These are phyloP conservation scores for Hystrix brachyura DNA, from an alignment of 2,113 vertebrate genomes.

Conservation along the genomic window DNA sequence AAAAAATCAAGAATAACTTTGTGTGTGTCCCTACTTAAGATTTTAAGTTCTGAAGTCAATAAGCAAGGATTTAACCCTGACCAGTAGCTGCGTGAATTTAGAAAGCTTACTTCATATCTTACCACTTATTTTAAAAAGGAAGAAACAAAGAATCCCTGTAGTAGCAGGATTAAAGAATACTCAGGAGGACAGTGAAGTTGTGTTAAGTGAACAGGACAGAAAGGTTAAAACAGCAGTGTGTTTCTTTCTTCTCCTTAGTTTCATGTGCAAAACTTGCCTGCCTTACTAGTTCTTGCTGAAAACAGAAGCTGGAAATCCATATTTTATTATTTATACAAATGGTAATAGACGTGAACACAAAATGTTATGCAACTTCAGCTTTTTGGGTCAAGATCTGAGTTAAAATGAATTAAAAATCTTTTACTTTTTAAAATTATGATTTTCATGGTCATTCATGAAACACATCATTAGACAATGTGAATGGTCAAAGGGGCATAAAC, in stretches of 20 bases:
- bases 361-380: not conserved
- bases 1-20: not conserved
- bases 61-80: too few relatives aligned
- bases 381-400: conserved; percentile 15
- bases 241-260: not conserved
- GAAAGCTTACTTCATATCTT: too few relatives aligned
- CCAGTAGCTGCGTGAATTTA: too few relatives aligned
- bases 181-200: too few relatives aligned
- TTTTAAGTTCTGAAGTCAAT: too few relatives aligned
- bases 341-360: not conserved
- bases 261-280: not conserved
- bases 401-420: not conserved
- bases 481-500: conserved; percentile 20
- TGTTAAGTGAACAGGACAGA: too few relatives aligned
- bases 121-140: too few relatives aligned
- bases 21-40: not conserved
- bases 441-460: not conserved
- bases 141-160: too few relatives aligned
- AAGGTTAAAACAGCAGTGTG: not conserved
- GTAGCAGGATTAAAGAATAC: too few relatives aligned
- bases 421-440: conserved; percentile 49
- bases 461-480: not conserved
- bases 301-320: not conserved
- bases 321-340: conserved; percentile 44
- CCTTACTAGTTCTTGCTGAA: not conserved